Base-by-base conservation (phyloP, 1,140 invertebrate species). In the Ceratina calcarata region DNA sequence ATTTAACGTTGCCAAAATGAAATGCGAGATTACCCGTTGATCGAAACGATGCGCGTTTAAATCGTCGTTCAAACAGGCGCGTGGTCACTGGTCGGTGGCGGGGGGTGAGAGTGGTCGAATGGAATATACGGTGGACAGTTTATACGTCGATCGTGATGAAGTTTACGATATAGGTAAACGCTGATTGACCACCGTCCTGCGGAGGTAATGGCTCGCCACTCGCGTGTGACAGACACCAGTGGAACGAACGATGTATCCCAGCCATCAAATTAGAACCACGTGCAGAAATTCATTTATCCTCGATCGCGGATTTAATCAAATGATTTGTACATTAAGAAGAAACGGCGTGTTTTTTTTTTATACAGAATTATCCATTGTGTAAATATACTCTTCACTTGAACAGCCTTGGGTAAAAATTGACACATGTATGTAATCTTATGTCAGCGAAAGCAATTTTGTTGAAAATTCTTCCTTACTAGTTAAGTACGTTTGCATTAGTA, bases 1-100 rank as follows among this genome's bases (percentile, higher is more conserved):
- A 89, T 90, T 89, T 87, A 89, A 88, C 81, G 70, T 82, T 64
- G 84, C 85, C 83, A 81, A 89, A 89, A 89, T 89, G 85, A 88
- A 89, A 89, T 80, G 88, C 87, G 83, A 87, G 88, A 88, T 89
- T 88, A 89, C 84, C 78, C 79, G 77, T 71, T 80, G 87, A 85
- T 81, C 84, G 72, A 60, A 45, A 77, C 62, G 74, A 61, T 77
- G 67, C 71, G 51, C 81, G 77, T 84, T 87, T 86, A 88, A 89
- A 87, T 88, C 81, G 80, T 49, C 77, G 74, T 78, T 70, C 45
- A 78, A 85, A 81, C 74, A 81, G 80, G 27, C 78, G 49, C 58
- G 66, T 60, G 37, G 57, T 45, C 37, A 10, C 37, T 6, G 37
- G 68, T 53, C 69, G 37, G 65, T 61, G n/a, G 57, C 53, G 22